Evolutionary conservation across 2,888 invertebrate genomes (phyloP), one percentile per base, ranked within the genome.

Genomic region (Hermodice carunculata): DNA sequence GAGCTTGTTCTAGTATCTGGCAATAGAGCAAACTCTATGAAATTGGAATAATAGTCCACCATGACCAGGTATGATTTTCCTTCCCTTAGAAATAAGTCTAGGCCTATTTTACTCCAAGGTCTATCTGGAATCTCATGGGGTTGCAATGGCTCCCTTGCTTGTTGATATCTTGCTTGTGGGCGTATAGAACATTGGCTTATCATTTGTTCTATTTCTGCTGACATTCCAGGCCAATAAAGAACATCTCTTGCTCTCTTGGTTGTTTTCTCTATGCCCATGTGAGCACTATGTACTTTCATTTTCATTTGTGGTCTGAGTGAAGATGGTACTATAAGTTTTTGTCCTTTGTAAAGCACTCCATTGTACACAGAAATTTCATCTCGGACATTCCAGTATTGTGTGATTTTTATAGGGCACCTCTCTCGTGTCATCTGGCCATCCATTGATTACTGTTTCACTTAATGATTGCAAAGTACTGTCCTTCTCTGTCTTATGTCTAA

Each of bases 201-300:
- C 3, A 31, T 17, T 14, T 61, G 34, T 28, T 51, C 52, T 6
- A 61, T 52, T 52, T 52, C 28, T 29, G 37, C 19, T 1, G 24
- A 19, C 61, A 61, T 61, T 17, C 61, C 61, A 22, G 46, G 48
- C 58, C 58, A 58, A 34, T 32, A 53, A 6, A 40, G 56, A 3
- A 42, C 24, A n/a, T 56, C 56, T 17, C 26, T 31, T 14, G 42
- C 56, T 24, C 56, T 4, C 29, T 26, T 37, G 14, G 37, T 56
- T 8, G 26, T 40, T 42, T 56, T 56, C 22, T 24, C 19, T 8
- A 56, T 42, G 29, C 56, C 56, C 17, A 40, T 14, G 26, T 56
- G 40, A 3, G 56, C 14, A 22, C 42, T 42, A 42, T 56, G 56
- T 5, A 60, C n/a, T 51, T 31, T 32, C 4, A 6, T n/a, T 8